A percentile compares a stretch with the other conserved stretches of the same genome.
Evolutionary conservation across 1,140 invertebrate species (phyloP).

Genomic region (Drosophila navojoa): DNA sequence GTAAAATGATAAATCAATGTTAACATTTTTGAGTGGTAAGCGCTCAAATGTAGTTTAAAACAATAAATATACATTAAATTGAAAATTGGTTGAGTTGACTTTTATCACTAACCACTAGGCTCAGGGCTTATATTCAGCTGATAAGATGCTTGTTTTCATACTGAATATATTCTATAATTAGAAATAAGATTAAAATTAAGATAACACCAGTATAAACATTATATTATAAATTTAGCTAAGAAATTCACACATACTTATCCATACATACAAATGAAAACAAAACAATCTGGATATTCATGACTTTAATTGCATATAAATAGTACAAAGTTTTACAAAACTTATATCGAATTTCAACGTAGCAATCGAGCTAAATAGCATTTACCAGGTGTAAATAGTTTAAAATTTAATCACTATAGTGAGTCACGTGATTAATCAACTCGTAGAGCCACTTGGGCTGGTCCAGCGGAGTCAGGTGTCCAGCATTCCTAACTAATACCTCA

Average conservation of each 20-base stretch:
- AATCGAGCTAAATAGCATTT: background rate
- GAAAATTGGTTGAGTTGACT: too few relatives aligned
- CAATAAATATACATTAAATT: background rate
- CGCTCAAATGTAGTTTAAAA: background rate
- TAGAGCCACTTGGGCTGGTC: conserved; percentile 91
- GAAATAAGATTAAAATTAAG: too few relatives aligned
- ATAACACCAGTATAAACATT: too few relatives aligned
- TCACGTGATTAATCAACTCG: conserved; percentile 91
- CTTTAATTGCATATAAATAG: too few relatives aligned
- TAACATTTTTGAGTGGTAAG: conserved; percentile 18
- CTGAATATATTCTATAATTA: too few relatives aligned
- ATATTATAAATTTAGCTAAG: too few relatives aligned
- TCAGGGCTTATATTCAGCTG: too few relatives aligned
- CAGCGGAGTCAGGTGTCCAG: conserved; percentile 91
- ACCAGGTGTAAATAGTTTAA: background rate
- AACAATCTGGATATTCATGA: too few relatives aligned
- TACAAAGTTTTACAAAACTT: background rate
- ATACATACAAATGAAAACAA: too few relatives aligned
- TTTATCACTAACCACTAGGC: too few relatives aligned
- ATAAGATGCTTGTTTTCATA: background rate
- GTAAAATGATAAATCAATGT: background rate
- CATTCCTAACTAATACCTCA: conserved; percentile 90
- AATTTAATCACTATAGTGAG: conserved; percentile 85
- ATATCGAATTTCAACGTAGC: too few relatives aligned
- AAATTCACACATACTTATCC: too few relatives aligned